phyloP scores from a whole-genome alignment of 2,888 invertebrate genomes.

The Scaptomyza tumidula region DNA sequence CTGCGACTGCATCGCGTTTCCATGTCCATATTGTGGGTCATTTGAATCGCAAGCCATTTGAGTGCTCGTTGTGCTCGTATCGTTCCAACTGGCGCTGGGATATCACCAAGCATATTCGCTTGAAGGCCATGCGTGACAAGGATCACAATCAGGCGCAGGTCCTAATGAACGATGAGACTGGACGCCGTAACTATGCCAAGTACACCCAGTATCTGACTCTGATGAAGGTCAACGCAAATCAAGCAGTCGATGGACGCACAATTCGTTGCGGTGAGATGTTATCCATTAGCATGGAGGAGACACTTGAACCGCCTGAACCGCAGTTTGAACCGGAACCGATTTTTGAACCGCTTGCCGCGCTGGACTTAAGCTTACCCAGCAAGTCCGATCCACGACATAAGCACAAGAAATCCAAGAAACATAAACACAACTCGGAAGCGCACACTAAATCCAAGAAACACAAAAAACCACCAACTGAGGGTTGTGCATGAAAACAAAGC shows the following conservation, averaged over 20 bases:
- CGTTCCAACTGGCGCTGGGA: constrained; percentile 99
- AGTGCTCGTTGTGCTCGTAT: constrained; percentile 96
- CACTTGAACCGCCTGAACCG: neutral
- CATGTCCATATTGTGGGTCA: constrained; percentile 97
- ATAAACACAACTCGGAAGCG: neutral
- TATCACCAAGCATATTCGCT: constrained; percentile 96
- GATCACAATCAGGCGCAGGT: constrained; percentile 92
- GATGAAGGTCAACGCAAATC: constrained; percentile 86
- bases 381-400: constrained; percentile 7
- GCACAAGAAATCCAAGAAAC: constrained; percentile 14
- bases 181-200: constrained; percentile 95
- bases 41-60: constrained; percentile 96
- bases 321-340: neutral
- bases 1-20: constrained; percentile 96
- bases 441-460: neutral
- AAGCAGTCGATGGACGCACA: constrained; percentile 82
- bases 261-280: constrained; percentile 83
- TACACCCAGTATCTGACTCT: constrained; percentile 94
- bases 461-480: neutral
- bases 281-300: constrained; percentile 19
- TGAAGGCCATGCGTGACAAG: constrained; percentile 93
- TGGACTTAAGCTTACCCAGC: constrained; percentile 33
- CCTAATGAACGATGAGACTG: constrained; percentile 95
- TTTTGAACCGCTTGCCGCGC: constrained; percentile 9
- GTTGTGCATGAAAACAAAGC: neutral